Evolutionary conservation across 2,888 invertebrate species (phyloP), one percentile per base, ranked within the genome.

Genomic region (Ischnura elegans): DNA sequence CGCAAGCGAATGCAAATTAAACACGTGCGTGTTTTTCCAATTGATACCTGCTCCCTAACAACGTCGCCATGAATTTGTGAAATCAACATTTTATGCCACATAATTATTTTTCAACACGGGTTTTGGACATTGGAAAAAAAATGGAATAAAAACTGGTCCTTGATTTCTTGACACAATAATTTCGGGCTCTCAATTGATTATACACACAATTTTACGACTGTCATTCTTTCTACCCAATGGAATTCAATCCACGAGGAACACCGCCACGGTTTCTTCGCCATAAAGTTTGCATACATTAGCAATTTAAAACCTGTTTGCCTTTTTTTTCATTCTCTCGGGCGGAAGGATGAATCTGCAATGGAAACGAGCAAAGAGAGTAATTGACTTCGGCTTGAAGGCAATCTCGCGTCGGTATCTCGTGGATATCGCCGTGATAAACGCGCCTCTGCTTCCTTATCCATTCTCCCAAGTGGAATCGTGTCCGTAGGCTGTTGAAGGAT

Each of bases 231-330:
- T 8, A 36, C 66, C n/a, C 10, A 36, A 10, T 36, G 76, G n/a
- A 10, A 76, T 76, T 36, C 29, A 36, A 29, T 76, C 6, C 76
- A 76, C n/a, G 76, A 76, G 36, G 36, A 76, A 76, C 76, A 36
- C 36, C 76, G 8, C 29, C 36, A 19, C 6, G 36, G 29, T 76
- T 13, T 36, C 76, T 2, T 36, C 16, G 36, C 36, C 76, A 76
- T 76, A 76, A 76, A 76, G 13, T 36, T 25, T 36, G 76, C 76
- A 76, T 76, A 76, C 29, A 76, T 76, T 76, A 76, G 76, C 76
- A 76, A 76, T 36, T 76, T 76, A 76, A 36, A 76, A 36, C 36
- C 10, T 3, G 4, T 36, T 36, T 61, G 5, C 25, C 6, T 21
- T 25, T 61, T 61, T 61, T 51, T 61, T 61, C n/a, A 19, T 19